phyloP scores from a whole-genome alignment of 64 coral and sea anemone species.

The Exaiptasia diaphana region DNA sequence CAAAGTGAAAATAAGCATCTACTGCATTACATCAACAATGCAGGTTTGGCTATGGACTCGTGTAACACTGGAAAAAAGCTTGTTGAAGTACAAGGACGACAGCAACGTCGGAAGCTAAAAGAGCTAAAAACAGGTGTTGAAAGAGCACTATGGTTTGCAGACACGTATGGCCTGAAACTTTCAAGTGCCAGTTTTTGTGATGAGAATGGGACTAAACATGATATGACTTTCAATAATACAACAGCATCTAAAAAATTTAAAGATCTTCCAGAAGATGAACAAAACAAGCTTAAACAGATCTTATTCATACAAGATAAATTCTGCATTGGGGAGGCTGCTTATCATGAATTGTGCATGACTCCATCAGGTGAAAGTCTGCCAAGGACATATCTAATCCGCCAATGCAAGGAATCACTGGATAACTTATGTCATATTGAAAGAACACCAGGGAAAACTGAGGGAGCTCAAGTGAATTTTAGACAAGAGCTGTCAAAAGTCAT shows the following conservation, averaged over 20 bases:
- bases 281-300: conserved; percentile 50
- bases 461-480: conserved; percentile 49
- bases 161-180: neutral
- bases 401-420: conserved; percentile 69
- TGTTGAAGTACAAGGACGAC: too few species aligned
- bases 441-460: conserved; percentile 45
- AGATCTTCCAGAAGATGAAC: conserved; percentile 58
- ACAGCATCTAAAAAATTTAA: conserved; percentile 16
- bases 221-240: neutral
- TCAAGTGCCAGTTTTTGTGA: conserved; percentile 19
- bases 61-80: too few species aligned
- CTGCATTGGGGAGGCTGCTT: conserved; percentile 55
- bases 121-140: too few species aligned
- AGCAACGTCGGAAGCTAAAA: too few species aligned
- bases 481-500: conserved; percentile 29
- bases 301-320: conserved; percentile 50
- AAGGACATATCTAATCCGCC: conserved; percentile 61
- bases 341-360: conserved; percentile 72
- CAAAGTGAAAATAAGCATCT: too few species aligned
- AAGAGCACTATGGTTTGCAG: too few species aligned
- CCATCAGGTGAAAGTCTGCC: conserved; percentile 38
- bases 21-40: too few species aligned
- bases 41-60: too few species aligned
- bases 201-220: neutral
- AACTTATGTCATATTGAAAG: conserved; percentile 47